Percentiles rank a stretch among this genome's conserved stretches.
phyloP scores from a whole-genome alignment of 2,113 vertebrate species.

The Hippocampus mohnikei region DNA sequence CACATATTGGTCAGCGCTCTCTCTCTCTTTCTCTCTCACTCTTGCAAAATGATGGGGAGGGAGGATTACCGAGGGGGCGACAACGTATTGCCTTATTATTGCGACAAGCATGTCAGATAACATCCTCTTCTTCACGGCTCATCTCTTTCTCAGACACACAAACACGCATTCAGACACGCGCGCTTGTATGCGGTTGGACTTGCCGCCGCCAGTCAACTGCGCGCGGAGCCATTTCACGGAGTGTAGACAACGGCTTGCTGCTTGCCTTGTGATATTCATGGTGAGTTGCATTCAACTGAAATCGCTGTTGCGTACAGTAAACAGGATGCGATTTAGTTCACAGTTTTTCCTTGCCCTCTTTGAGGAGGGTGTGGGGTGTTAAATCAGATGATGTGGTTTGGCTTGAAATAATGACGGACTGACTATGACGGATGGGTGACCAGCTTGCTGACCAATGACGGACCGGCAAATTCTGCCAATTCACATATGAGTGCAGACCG shows the following conservation, averaged over 20 bases:
- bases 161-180: slow-evolving; percentile 5
- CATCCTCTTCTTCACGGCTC: slow-evolving; percentile 26
- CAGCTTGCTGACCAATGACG: no score
- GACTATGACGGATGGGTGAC: no score
- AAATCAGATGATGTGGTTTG: no score
- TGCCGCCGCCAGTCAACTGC: not conserved
- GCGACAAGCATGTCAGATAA: slow-evolving; percentile 28
- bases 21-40: not conserved
- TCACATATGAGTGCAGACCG: no score
- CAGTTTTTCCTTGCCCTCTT: no score
- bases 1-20: slow-evolving; percentile 11
- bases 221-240: slow-evolving; percentile 1
- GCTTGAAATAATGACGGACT: no score
- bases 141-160: slow-evolving; percentile 13
- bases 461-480: no score
- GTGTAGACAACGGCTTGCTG: not conserved
- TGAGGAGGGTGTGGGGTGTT: no score
- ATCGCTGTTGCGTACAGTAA: no score
- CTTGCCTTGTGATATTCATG: not conserved
- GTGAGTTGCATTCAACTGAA: not conserved
- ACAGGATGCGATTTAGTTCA: no score
- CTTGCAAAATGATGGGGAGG: slow-evolving; percentile 3
- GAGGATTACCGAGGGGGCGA: slow-evolving; percentile 38
- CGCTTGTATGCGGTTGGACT: not conserved
- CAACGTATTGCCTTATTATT: slow-evolving; percentile 43